Base-by-base conservation (phyloP, 2,113 vertebrate genomes). In the Malaclemys terrapin region DNA sequence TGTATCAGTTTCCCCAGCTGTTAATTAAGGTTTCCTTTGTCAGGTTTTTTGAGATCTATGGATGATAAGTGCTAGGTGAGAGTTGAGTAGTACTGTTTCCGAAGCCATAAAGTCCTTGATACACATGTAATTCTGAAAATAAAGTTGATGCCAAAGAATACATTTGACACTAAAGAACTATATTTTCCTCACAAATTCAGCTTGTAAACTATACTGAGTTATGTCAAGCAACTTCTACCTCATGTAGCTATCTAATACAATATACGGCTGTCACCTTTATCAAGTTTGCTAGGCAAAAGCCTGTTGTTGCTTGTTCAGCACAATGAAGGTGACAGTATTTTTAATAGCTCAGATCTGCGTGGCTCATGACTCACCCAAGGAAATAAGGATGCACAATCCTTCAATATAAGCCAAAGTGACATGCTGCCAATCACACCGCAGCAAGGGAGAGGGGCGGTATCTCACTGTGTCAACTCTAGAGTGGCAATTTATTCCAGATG, bases 181-280 rank as follows among this genome's bases (percentile, higher is more conserved):
- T 22, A 75, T 29, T 81, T 81, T 8, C 1, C 31, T 85, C 29
- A 29, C 72, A 3, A 3, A 24, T 57, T 19, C 83, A 4, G 3
- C 35, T 72, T 75, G 11, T 25, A n/a, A 95, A 50, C 8, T 47
- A 86, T 13, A 4, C 57, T 82, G 31, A 3, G 8, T 2, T 1
- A 24, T 31, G 11, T 45, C 38, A 88, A 84, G 16, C 20, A 52
- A 6, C 35, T 89, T 90, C 81, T 35, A 47, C 2, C 9, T 9
- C 27, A 2, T 35, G 22, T 24, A 47, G 80, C 82, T 53, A 56
- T n/a, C 88, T 27, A 49, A 52, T 27, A 53, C 31, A 49, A 84
- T 49, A 27, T 0, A 0, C 38, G 47, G 20, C n/a, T 4, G 24
- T 50, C 29, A 13, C 0, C 35, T 75, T 85, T 59, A 13, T 38